Percentiles rank a stretch among this genome's conserved stretches.
Evolutionary conservation across 2,113 vertebrate genomes (phyloP).

Genomic region (Gymnocephalus cernua): DNA sequence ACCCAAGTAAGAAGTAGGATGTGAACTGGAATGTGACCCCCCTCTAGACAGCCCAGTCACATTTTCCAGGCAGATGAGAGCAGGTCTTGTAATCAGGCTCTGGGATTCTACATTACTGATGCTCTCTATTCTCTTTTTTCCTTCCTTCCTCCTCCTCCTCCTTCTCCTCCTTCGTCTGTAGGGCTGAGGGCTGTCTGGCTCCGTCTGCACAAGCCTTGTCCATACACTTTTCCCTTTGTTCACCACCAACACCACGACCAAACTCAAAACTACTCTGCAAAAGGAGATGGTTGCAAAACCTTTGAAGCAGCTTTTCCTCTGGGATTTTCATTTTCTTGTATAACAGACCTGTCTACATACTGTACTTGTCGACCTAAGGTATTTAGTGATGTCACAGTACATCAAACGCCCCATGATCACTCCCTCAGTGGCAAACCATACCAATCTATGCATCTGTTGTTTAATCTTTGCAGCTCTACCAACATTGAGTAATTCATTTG

Average conservation of each 20-base stretch:
- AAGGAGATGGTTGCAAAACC: not conserved
- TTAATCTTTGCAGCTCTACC: no score
- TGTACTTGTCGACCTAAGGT: not conserved
- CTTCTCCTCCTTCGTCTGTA: conserved; percentile 41
- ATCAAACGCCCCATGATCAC: not conserved
- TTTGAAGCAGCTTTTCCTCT: not conserved
- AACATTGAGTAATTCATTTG: no score
- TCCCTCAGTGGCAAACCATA: not conserved
- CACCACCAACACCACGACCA: not conserved
- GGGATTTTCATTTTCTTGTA: not conserved
- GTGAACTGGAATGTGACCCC: conserved; percentile 70
- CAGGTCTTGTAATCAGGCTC: conserved; percentile 69
- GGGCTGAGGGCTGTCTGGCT: conserved; percentile 47
- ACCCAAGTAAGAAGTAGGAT: conserved; percentile 59
- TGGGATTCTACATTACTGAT: conserved; percentile 76
- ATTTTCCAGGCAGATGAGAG: conserved; percentile 79
- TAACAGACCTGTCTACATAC: not conserved
- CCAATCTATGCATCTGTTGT: no score
- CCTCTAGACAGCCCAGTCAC: conserved; percentile 67
- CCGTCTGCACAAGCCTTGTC: conserved; percentile 12
- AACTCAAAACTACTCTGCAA: not conserved
- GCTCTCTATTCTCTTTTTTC: conserved; percentile 27
- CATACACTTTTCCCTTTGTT: conserved; percentile 23
- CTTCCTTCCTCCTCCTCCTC: not conserved
- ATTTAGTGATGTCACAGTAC: not conserved